A percentile compares a stretch with the other conserved stretches of the same genome.
These are phyloP conservation scores for Cinclus mexicanus DNA, from an alignment of 2,113 vertebrate species.

Conservation along the genomic window DNA sequence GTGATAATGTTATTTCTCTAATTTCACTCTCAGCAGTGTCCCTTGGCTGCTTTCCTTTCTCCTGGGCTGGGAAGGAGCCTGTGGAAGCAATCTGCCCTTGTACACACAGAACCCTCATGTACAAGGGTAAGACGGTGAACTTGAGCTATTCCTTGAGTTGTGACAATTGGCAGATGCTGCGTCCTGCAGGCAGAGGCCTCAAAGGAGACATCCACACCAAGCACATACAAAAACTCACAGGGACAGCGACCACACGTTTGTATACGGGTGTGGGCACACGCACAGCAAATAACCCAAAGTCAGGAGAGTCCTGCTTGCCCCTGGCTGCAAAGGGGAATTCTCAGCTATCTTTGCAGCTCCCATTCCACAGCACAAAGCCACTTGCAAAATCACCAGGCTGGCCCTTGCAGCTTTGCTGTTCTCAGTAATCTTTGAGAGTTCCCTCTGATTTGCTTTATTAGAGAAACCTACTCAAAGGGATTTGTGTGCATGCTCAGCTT, in stretches of 20 bases:
- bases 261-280: too few species aligned
- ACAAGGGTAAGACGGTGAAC: background rate
- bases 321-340: background rate
- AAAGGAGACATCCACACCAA: background rate
- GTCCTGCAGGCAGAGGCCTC: background rate
- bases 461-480: slow-evolving; percentile 59
- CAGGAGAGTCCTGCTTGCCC: background rate
- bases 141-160: background rate
- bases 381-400: slow-evolving; percentile 3
- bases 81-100: background rate
- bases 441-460: slow-evolving; percentile 54
- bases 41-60: background rate
- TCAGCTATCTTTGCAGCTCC: background rate
- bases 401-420: slow-evolving; percentile 1
- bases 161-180: background rate
- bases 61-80: background rate
- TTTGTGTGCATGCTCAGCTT: slow-evolving; percentile 62
- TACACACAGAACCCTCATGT: background rate
- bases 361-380: background rate
- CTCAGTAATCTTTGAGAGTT: slow-evolving; percentile 34
- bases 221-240: rapidly evolving
- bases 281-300: background rate
- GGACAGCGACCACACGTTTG: rapidly evolving
- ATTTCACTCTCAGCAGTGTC: background rate
- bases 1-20: background rate